Base-by-base conservation (phyloP, 2,888 invertebrate species). In the Neuroscelio doddi region DNA sequence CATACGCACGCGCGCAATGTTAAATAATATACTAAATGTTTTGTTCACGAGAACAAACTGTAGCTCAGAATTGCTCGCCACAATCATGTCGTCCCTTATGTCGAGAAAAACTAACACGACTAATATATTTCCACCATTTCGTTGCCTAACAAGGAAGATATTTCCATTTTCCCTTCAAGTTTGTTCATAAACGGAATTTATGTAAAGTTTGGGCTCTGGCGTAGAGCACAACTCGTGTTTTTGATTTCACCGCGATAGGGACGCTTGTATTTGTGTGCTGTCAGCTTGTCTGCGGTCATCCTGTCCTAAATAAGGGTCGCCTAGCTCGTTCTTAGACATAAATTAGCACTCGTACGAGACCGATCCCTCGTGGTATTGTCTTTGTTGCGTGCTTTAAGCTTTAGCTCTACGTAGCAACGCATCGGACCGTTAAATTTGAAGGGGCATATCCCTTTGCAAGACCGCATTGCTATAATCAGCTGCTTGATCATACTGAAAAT, bases 341-440 rank as follows among this genome's bases (percentile, higher is more conserved):
- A 64, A 68, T 68, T 68, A 68, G 63, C 67, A 68, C 67, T 63
- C 59, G 67, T 67, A 67, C 59, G 63, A 59, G 63, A 64, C 62
- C 64, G 64, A 68, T 64, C 67, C 67, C 67, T 68, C 64, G 53
- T 59, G 63, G 67, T 68, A 68, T 68, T 68, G 67, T 64, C 67
- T 64, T 68, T 64, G 64, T 64, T 59, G 64, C 64, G 64, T 47
- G 56, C 52, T 61, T 59, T 56, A 61, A 64, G 64, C 59, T 64
- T 63, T 59, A 51, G 61, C 61, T 58, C 64, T 56, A 47, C 34
- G 63, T 67, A 59, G 63, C 58, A 56, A 55, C 51, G 67, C 67
- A 67, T 67, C 67, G 67, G 58, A 61, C 59, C 67, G 67, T 67
- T 67, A 67, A 67, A 67, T 67, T 67, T 67, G 63, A 63, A 67